Conservation (phyloP, 2,797 vertebrate species). For the Hippocampus kuda region DNA sequence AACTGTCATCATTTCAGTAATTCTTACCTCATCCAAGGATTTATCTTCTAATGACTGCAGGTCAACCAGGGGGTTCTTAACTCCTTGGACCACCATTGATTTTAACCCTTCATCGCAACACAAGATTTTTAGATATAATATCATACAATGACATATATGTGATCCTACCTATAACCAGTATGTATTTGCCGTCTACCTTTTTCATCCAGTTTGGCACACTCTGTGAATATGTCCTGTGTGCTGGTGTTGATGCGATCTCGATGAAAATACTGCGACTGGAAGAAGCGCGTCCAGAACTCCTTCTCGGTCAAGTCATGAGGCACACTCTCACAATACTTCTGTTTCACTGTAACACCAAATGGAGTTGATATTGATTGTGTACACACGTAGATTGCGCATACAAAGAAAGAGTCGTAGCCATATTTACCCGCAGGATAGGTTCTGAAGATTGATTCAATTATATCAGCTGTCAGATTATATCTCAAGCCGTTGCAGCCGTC, state of each 20-base stretch:
- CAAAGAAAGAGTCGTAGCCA: not conserved
- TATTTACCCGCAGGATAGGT: conserved; percentile 91
- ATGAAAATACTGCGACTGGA: conserved; percentile 99
- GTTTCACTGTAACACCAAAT: conserved; percentile 74
- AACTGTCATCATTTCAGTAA: not conserved
- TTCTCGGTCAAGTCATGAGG: conserved; percentile 94
- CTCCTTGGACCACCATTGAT: conserved; percentile 90
- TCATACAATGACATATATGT: not conserved
- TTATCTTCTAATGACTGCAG: conserved; percentile 89
- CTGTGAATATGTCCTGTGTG: conserved; percentile 93
- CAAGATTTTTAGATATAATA: not conserved
- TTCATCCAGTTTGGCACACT: conserved; percentile 97
- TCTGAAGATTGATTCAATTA: conserved; percentile 97
- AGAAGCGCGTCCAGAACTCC: conserved; percentile 98
- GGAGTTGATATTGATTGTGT: conserved; percentile 9
- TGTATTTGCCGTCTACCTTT: conserved; percentile 68
- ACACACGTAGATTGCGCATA: not conserved
- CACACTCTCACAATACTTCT: conserved; percentile 96
- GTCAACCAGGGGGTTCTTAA: conserved; percentile 93
- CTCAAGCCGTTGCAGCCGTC: conserved; percentile 95
- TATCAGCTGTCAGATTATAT: conserved; percentile 95
- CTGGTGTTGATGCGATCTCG: conserved; percentile 91
- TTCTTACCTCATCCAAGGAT: conserved; percentile 84
- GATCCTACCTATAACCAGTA: not conserved
- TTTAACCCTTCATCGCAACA: conserved; percentile 75